A percentile compares a stretch with the other conserved stretches of the same genome.
These are phyloP conservation scores for Temnothorax unifasciatus DNA, from an alignment of 2,888 invertebrate species.

Conservation along the genomic window DNA sequence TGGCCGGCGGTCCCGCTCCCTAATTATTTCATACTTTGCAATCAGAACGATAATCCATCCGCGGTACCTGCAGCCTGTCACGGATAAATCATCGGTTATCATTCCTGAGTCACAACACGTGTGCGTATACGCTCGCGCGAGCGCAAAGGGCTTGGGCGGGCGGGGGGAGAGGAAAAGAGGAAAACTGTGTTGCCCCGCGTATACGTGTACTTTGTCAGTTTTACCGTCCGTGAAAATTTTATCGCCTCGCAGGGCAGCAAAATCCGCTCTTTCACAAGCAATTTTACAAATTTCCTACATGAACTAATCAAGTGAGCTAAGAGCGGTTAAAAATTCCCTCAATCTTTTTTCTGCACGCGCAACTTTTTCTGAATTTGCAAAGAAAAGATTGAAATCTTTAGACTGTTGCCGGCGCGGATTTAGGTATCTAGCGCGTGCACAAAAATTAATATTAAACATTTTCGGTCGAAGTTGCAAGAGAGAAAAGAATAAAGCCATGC, in stretches of 20 bases:
- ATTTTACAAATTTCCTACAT: conserved; percentile 2
- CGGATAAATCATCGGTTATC: conserved; percentile 84
- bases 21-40: conserved; percentile 87
- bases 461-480: background rate
- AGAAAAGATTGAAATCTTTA: background rate
- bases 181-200: conserved; percentile 24
- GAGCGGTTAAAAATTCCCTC: background rate
- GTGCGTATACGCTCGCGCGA: conserved; percentile 61
- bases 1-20: conserved; percentile 84
- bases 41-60: conserved; percentile 86
- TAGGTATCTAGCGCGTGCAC: background rate
- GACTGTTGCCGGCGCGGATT: background rate
- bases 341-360: too few relatives aligned
- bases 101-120: conserved; percentile 79
- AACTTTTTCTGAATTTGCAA: background rate
- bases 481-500: background rate
- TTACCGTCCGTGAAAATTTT: conserved; percentile 66
- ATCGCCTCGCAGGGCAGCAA: background rate
- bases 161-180: conserved; percentile 19
- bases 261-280: conserved; percentile 1
- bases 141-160: conserved; percentile 32
- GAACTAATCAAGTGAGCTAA: background rate
- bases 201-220: conserved; percentile 33
- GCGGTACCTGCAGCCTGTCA: conserved; percentile 83
- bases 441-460: background rate